Conservation (phyloP, 2,113 vertebrate species). For the Campylomormyrus tamandua region DNA sequence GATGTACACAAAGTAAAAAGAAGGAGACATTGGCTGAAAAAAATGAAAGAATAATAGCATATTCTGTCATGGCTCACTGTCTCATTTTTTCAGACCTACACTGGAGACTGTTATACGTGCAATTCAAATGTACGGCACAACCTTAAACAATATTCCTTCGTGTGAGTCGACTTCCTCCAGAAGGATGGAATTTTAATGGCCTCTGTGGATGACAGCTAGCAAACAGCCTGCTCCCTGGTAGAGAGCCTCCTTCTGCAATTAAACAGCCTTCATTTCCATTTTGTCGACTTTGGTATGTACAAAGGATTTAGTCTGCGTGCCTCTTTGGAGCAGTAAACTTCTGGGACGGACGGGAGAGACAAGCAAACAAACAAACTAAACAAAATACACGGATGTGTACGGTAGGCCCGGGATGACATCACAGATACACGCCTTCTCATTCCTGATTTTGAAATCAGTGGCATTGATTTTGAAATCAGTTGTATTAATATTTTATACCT, state of each 20-base stretch:
- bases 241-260: conserved; percentile 32
- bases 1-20: not conserved
- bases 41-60: not conserved
- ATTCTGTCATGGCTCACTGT: not conserved
- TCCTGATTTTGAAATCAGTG: not conserved
- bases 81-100: not conserved
- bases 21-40: not conserved
- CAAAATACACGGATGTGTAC: not conserved
- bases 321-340: conserved; percentile 15
- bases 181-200: conserved; percentile 26
- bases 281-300: conserved; percentile 32
- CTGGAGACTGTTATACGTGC: not conserved
- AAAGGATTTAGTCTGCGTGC: conserved; percentile 11
- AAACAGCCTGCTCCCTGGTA: conserved; percentile 22
- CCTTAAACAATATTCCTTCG: not conserved
- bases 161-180: not conserved
- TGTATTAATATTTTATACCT: not conserved
- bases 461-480: no score
- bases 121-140: not conserved
- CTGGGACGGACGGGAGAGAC: conserved; percentile 4
- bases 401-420: not conserved
- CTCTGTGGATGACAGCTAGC: conserved; percentile 27
- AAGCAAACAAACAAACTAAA: conserved; percentile 3
- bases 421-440: not conserved
- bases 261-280: conserved; percentile 23